phyloP scores from a whole-genome alignment of 1,140 invertebrate genomes.

The Lepidotrigona ventralis region DNA sequence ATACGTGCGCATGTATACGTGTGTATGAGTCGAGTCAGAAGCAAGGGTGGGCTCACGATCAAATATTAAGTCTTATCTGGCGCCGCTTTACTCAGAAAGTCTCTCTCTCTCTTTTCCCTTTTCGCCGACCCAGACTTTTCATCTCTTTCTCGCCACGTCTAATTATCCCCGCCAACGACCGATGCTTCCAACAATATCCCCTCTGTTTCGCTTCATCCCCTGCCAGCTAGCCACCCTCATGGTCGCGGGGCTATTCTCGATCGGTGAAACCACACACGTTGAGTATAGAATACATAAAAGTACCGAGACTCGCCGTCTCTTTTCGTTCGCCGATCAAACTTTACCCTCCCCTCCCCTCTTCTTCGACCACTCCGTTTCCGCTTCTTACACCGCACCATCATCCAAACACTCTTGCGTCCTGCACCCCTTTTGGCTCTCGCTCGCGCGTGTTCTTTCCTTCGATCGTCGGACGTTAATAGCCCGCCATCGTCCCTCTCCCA shows the following conservation, averaged over 20 bases:
- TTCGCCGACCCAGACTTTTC: constrained; percentile 22
- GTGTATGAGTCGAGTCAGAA: constrained; percentile 63
- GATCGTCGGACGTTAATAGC: constrained; percentile 68
- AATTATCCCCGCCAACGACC: constrained; percentile 71
- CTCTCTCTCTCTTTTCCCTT: constrained; percentile 36
- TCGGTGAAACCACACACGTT: constrained; percentile 60
- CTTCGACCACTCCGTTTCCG: not conserved
- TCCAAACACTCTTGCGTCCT: not conserved
- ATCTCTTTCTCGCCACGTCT: constrained; percentile 67
- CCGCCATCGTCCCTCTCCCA: constrained; percentile 36
- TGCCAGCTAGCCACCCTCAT: not conserved
- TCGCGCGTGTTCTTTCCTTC: constrained; percentile 50
- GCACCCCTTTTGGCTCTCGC: constrained; percentile 14
- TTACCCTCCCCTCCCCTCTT: not conserved
- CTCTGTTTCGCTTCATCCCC: constrained; percentile 25
- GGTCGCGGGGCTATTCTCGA: constrained; percentile 47
- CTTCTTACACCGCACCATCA: not conserved
- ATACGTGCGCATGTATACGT: not conserved
- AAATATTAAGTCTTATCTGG: constrained; percentile 80
- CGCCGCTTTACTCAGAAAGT: constrained; percentile 74
- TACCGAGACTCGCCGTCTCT: constrained; percentile 42
- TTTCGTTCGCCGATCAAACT: constrained; percentile 30
- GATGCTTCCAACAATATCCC: constrained; percentile 44
- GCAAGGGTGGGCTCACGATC: constrained; percentile 75
- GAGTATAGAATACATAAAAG: constrained; percentile 63